These are phyloP conservation scores for Turnix velox DNA, from an alignment of 2,113 vertebrate genomes.

Conservation along the genomic window DNA sequence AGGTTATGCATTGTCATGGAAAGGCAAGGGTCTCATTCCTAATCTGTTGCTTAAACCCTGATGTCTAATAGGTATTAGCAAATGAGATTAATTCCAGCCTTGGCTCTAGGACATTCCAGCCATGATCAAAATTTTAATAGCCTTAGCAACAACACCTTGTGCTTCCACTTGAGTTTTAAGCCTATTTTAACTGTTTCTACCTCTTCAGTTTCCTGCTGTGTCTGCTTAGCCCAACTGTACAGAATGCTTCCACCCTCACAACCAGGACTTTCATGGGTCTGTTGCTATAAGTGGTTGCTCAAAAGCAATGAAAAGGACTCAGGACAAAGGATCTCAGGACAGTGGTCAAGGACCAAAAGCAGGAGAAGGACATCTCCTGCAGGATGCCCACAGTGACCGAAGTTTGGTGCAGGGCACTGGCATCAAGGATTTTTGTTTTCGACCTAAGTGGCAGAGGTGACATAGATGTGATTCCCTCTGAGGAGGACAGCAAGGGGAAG, in stretches of 20 bases:
- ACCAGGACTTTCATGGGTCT: not conserved
- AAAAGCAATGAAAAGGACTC: not conserved
- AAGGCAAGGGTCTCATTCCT: not conserved
- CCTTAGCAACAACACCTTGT: not conserved
- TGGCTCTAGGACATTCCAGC: accelerated
- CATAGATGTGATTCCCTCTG: not conserved
- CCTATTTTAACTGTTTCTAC: not conserved
- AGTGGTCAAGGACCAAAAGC: not conserved
- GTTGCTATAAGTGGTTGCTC: not conserved
- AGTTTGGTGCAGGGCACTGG: not conserved
- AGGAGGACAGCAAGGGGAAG: not conserved
- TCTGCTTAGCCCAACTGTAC: not conserved
- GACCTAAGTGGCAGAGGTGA: accelerated
- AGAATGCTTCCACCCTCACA: too few species aligned
- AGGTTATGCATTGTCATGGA: not conserved
- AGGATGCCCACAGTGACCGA: not conserved
- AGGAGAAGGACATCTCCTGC: not conserved
- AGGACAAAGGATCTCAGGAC: not conserved
- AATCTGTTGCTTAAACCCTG: not conserved
- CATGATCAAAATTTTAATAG: not conserved
- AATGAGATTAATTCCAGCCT: not conserved
- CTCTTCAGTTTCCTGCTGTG: not conserved
- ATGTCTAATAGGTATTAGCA: not conserved
- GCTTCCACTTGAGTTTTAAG: not conserved
- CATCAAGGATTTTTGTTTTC: not conserved